A percentile compares a stretch with the other conserved stretches of the same genome.
Evolutionary conservation across 1,140 invertebrate species (phyloP).

Genomic region (Drosophila nebulosa): DNA sequence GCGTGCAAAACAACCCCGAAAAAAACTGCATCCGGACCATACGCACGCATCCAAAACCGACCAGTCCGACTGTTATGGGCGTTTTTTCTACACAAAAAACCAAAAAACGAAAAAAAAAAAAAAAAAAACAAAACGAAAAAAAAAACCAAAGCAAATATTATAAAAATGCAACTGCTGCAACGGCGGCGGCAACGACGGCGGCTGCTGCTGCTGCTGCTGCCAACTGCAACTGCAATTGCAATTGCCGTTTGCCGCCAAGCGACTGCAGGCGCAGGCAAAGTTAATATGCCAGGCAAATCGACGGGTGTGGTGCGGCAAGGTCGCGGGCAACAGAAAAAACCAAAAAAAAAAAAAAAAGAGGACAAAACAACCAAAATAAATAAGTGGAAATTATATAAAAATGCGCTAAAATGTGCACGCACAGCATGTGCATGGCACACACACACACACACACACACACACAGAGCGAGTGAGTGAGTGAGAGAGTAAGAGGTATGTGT

Average conservation of each 20-base stretch:
- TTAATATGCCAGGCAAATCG: slow-evolving; percentile 46
- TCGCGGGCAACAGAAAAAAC: slow-evolving; percentile 51
- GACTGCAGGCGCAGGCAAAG: slow-evolving; percentile 33
- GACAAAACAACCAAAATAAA: slow-evolving; percentile 79
- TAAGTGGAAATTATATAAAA: slow-evolving; percentile 80
- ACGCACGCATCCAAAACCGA: slow-evolving; percentile 37
- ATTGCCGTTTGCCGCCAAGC: neutral
- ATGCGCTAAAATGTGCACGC: slow-evolving; percentile 71
- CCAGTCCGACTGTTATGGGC: slow-evolving; percentile 71
- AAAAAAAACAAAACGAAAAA: slow-evolving; percentile 8
- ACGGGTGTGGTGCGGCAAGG: slow-evolving; percentile 61
- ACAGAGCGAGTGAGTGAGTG: neutral
- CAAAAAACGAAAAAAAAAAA: slow-evolving; percentile 3
- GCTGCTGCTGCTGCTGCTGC: slow-evolving; percentile 19
- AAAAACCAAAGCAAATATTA: slow-evolving; percentile 38
- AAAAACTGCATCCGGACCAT: slow-evolving; percentile 41
- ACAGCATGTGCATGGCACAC: slow-evolving; percentile 24
- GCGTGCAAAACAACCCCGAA: slow-evolving; percentile 68
- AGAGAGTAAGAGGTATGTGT: slow-evolving; percentile 15
- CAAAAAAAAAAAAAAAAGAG: slow-evolving; percentile 47
- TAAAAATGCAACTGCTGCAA: slow-evolving; percentile 47
- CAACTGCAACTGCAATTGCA: slow-evolving; percentile 6
- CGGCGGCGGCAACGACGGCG: neutral
- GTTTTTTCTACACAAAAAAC: slow-evolving; percentile 59
- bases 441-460: slow-evolving; percentile 25